phyloP scores from a whole-genome alignment of 2,888 invertebrate species.

The Leucoma salicis region DNA sequence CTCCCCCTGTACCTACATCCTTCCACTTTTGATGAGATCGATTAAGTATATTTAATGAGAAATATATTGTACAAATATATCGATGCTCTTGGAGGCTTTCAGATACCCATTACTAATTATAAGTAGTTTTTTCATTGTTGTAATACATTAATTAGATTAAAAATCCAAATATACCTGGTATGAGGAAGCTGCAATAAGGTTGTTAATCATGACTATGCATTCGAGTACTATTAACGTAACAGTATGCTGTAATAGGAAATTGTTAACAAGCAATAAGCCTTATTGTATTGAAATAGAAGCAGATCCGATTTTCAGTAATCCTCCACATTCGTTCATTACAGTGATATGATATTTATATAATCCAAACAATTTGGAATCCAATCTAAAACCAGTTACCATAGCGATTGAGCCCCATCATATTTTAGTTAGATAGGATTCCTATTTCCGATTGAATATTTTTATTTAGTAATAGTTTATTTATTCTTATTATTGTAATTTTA shows the following conservation, averaged over 20 bases:
- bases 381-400: slow-evolving; percentile 43
- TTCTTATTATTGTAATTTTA: neutral
- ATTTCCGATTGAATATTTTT: slow-evolving; percentile 9
- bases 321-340: slow-evolving; percentile 44
- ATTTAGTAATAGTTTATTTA: neutral
- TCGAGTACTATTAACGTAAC: slow-evolving; percentile 35
- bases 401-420: slow-evolving; percentile 3
- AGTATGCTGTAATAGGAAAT: slow-evolving; percentile 42
- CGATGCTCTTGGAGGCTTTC: no score
- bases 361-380: slow-evolving; percentile 42
- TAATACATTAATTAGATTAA: no score
- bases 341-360: slow-evolving; percentile 49
- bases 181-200: slow-evolving; percentile 47
- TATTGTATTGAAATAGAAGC: slow-evolving; percentile 41
- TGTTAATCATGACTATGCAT: slow-evolving; percentile 40
- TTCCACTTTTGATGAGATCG: no score
- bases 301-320: slow-evolving; percentile 40
- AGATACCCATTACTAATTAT: no score
- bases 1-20: no score
- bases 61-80: no score
- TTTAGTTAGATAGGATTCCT: slow-evolving; percentile 7
- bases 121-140: no score
- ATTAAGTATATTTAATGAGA: no score
- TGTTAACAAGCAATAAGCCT: slow-evolving; percentile 39
- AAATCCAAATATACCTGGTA: no score